Evolutionary conservation across 2,113 vertebrate species (phyloP), one percentile per base, ranked within the genome.

Genomic region (Sterrhoptilus dennistouni): DNA sequence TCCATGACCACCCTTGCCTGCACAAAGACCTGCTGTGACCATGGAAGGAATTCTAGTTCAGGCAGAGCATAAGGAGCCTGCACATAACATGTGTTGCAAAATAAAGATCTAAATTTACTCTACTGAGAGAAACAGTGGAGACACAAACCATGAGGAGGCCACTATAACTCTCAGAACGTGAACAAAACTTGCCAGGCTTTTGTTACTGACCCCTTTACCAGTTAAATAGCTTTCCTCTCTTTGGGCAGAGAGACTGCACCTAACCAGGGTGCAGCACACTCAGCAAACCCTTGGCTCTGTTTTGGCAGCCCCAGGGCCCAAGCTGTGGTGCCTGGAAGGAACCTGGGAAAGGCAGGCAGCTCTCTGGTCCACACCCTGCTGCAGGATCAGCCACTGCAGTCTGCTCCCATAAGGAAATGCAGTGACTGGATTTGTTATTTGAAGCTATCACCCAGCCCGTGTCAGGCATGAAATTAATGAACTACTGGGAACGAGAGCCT

Each of bases 391-490:
- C 42, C 2, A 0, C 50, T 70, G 68, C 63, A 42, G 23, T 31
- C 69, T 47, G 36, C 28, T 84, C 50, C 42, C n/a, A 83, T 8
- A 35, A 74, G 66, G 78, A 90, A 95, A 66, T 29, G 25, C 31
- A 91, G 27, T 5, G 13, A 76, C 27, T 28, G 45, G 44, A n/a
- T 90, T 87, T 93, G 63, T 80, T 87, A 42, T 47, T 89, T 83
- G 81, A 86, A 88, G 64, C 33, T 47, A 47, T 86, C 8, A 0
- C 38, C 24, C 60, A 40, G 25, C 42, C 66, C 2, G 3, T 18
- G 33, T 59, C 64, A 88, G 36, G 9, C 14, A 6, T 49, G 27
- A 91, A 89, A 79, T 75, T 68, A 91, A 28, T n/a, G 29, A 80
- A 89, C 57, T 25, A 25, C 25, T 77, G 45, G 50, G 56, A 71